Base-by-base conservation (phyloP, 2,113 vertebrate species). In the Hipposideros armiger region DNA sequence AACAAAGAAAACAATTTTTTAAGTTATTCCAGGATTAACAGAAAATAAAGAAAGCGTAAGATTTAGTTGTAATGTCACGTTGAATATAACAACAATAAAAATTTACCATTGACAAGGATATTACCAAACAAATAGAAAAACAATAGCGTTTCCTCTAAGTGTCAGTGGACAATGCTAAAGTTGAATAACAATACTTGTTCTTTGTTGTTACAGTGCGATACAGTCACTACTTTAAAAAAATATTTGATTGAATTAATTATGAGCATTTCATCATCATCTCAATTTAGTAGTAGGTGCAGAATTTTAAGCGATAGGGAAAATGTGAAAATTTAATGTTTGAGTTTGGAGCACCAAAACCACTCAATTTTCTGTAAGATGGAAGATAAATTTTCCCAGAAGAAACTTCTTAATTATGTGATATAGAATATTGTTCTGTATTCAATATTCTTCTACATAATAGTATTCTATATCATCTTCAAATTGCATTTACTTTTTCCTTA, bases 1-100 rank as follows among this genome's bases (percentile, higher is more conserved):
- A 56, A 64, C 54, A 45, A 90, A 84, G 47, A 83, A 90, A 89
- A 76, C 28, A 82, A 86, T 74, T 82, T 52, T 78, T 91, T 90
- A 20, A 81, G 64, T 64, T 52, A 54, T 85, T 91, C 16, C 24
- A 84, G 30, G 69, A 73, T 24, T 50, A 56, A 88, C 8, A 58
- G 56, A 85, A 85, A 93, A 93, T 84, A 69, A 95, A 50, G 19
- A 69, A 80, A 90, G 5, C 62, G 2, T 32, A 85, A 88, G 11
- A 80, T 74, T 87, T 64, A 80, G 20, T 73, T 82, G 62, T 54
- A 84, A 60, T 80, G 90, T 92, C n/a, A 40, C n/a, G 30, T 52
- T 10, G 5, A 84, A 47, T 73, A 73, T 66, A 66, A 72, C 40
- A 19, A 20, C 20, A 77, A 20, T 15, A 77, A 87, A 74, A 89